Evolutionary conservation across 2,888 invertebrate species (phyloP).

Genomic region (Chironomus tentans): DNA sequence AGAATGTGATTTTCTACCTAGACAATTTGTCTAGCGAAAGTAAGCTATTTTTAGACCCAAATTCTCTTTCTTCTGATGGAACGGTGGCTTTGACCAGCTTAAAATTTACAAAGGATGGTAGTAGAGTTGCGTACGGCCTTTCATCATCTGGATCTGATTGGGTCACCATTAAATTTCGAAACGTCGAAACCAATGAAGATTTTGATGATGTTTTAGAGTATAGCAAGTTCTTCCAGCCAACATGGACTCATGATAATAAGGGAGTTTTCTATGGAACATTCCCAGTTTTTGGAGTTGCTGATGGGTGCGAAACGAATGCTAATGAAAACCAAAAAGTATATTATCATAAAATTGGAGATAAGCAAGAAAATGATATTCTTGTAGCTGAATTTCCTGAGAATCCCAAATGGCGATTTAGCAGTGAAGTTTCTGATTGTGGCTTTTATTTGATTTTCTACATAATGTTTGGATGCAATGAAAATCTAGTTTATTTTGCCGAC

Average conservation of each 20-base stretch:
- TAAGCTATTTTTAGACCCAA: slow-evolving; percentile 89
- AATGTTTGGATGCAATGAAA: slow-evolving; percentile 83
- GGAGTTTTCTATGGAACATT: slow-evolving; percentile 94
- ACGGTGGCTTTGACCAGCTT: slow-evolving; percentile 69
- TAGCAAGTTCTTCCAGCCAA: slow-evolving; percentile 83
- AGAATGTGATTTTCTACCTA: slow-evolving; percentile 86
- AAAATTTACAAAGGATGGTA: slow-evolving; percentile 82
- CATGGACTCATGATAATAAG: slow-evolving; percentile 91
- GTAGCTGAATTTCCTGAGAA: slow-evolving; percentile 85
- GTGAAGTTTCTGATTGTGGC: slow-evolving; percentile 85
- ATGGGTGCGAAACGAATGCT: slow-evolving; percentile 83
- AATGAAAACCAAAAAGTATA: slow-evolving; percentile 88
- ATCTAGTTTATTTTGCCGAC: slow-evolving; percentile 77
- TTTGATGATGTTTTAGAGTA: slow-evolving; percentile 82
- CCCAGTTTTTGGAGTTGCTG: slow-evolving; percentile 70
- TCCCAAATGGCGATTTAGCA: slow-evolving; percentile 87
- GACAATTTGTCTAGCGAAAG: slow-evolving; percentile 48
- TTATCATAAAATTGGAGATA: slow-evolving; percentile 81
- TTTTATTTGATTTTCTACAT: slow-evolving; percentile 76
- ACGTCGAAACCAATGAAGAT: slow-evolving; percentile 66
- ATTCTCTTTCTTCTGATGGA: slow-evolving; percentile 82
- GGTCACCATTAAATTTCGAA: slow-evolving; percentile 78
- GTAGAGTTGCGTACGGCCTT: slow-evolving; percentile 81
- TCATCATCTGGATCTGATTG: slow-evolving; percentile 94
- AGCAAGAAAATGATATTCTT: slow-evolving; percentile 76